These are phyloP conservation scores for Fragariocoptes setiger DNA, from an alignment of 1,140 invertebrate species.

Conservation along the genomic window DNA sequence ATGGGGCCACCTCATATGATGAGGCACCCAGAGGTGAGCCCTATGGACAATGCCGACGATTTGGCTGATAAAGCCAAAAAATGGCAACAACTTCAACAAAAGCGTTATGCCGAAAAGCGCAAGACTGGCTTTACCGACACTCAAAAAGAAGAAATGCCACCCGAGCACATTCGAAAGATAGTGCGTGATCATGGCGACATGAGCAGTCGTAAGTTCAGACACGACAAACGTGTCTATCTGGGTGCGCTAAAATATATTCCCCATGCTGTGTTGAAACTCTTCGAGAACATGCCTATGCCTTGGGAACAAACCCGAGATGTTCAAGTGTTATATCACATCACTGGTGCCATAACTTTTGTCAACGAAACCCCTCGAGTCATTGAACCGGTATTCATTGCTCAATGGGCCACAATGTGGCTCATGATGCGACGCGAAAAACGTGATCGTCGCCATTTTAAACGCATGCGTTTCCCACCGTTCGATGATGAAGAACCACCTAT, in stretches of 20 bases:
- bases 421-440: constrained; percentile 98
- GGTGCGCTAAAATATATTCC: constrained; percentile 98
- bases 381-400: constrained; percentile 92
- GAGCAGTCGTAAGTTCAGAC: constrained; percentile 89
- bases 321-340: constrained; percentile 84
- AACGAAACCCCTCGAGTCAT: constrained; percentile 99
- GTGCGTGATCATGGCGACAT: constrained; percentile 98
- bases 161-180: constrained; percentile 92
- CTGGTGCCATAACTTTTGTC: constrained; percentile 97
- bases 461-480: constrained; percentile 98
- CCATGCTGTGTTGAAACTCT: constrained; percentile 86
- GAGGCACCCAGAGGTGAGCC: too few species aligned
- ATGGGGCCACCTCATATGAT: too few species aligned
- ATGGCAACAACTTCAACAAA: constrained; percentile 93
- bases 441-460: constrained; percentile 90
- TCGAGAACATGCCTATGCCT: constrained; percentile 99
- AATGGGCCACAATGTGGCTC: constrained; percentile 99
- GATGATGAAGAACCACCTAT: constrained; percentile 98
- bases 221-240: constrained; percentile 93
- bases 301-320: constrained; percentile 99
- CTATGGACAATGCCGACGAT: constrained; percentile 8
- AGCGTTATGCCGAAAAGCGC: constrained; percentile 82
- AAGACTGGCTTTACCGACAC: constrained; percentile 97
- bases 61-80: constrained; percentile 37
- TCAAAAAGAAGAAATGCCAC: constrained; percentile 98